Percentiles rank a stretch among this genome's conserved stretches.
These are phyloP conservation scores for Peromyscus eremicus DNA, from an alignment of 2,797 vertebrate genomes.

Conservation along the genomic window DNA sequence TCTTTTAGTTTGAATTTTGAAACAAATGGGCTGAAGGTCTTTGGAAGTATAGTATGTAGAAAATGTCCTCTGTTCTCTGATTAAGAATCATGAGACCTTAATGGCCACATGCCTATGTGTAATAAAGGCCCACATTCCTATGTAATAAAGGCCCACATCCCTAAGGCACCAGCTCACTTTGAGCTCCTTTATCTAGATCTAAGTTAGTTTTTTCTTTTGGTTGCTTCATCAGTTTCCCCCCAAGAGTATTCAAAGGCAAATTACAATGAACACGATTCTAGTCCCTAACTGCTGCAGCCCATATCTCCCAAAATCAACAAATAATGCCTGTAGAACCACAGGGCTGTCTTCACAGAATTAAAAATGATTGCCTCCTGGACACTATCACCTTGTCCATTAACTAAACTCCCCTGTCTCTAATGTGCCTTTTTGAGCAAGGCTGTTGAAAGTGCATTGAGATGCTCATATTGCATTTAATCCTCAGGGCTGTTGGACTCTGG, in stretches of 20 bases:
- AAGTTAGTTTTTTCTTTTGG: not conserved
- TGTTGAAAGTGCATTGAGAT: not conserved
- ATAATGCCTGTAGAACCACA: not conserved
- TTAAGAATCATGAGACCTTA: not conserved
- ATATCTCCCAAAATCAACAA: not conserved
- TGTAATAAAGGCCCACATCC: no score
- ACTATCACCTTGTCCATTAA: conserved; percentile 1
- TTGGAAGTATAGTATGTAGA: not conserved
- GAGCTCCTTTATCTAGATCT: not conserved
- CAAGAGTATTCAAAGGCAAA: conserved; percentile 33
- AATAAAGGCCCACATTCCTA: not conserved
- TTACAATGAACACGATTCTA: not conserved
- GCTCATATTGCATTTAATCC: not conserved
- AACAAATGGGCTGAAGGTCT: not conserved
- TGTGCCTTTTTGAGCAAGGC: not conserved
- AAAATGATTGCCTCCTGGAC: conserved; percentile 8
- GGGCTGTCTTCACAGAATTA: conserved; percentile 21
- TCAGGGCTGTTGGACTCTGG: not conserved
- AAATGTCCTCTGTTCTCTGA: not conserved
- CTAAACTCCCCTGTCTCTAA: conserved; percentile 12
- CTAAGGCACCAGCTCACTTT: not conserved
- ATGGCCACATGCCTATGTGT: not conserved
- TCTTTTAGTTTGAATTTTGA: conserved; percentile 16
- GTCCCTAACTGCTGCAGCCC: not conserved
- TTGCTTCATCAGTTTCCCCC: not conserved